A percentile compares a stretch with the other conserved stretches of the same genome.
Evolutionary conservation across 2,797 vertebrate genomes (phyloP).

Genomic region (Myotis vivesi): DNA sequence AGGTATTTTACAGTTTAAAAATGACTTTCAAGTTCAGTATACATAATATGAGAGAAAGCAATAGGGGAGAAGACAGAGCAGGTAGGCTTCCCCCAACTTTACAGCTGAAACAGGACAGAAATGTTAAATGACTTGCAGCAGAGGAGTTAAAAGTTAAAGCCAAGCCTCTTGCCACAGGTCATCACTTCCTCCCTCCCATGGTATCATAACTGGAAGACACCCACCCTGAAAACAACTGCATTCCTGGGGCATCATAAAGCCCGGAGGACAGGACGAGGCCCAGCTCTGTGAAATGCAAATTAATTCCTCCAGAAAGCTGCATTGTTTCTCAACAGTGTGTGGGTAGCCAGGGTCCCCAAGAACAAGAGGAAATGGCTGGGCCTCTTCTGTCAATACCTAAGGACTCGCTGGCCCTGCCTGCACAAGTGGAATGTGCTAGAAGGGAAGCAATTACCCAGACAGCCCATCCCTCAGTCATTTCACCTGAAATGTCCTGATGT

Average conservation of each 20-base stretch:
- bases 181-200: neutral
- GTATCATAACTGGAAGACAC: neutral
- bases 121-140: neutral
- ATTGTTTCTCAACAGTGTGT: neutral
- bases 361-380: conserved; percentile 22
- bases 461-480: neutral
- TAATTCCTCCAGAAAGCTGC: neutral
- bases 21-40: neutral
- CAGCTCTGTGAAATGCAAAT: neutral
- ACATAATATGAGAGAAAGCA: neutral
- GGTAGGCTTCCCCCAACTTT: neutral
- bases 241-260: neutral
- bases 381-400: conserved; percentile 6
- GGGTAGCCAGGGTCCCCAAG: neutral
- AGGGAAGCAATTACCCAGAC: neutral
- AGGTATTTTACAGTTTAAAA: conserved; percentile 9
- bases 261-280: neutral
- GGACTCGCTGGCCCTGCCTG: neutral
- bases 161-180: neutral
- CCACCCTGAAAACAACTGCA: neutral
- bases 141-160: neutral
- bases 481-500: neutral
- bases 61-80: neutral
- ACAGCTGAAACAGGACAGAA: neutral
- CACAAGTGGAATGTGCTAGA: neutral